These are phyloP conservation scores for Halocynthia roretzi DNA, from an alignment of 23 tunicate species.

Conservation along the genomic window DNA sequence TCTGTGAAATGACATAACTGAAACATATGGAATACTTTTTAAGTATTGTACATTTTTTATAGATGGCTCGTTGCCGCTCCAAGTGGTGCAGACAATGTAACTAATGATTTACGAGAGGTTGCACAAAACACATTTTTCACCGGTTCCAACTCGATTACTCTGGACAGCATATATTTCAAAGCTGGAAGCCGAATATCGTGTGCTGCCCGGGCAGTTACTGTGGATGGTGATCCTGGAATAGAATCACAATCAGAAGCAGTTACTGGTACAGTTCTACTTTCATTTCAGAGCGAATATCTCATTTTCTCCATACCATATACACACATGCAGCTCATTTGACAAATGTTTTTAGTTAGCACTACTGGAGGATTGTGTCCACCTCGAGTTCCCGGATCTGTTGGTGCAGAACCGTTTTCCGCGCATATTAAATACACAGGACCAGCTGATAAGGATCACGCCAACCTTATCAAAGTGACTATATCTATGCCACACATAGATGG, in stretches of 20 bases:
- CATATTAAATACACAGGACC: conserved; percentile 87
- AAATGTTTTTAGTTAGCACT: conserved; percentile 44
- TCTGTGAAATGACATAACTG: too few relatives aligned
- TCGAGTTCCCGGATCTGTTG: conserved; percentile 74
- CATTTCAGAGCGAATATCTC: neutral
- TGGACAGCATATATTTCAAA: conserved; percentile 95
- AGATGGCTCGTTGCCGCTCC: conserved; percentile 98
- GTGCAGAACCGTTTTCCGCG: conserved; percentile 97
- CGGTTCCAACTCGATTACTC: conserved; percentile 70
- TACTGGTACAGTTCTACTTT: conserved; percentile 39
- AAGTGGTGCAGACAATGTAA: conserved; percentile 66
- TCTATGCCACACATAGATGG: conserved; percentile 95
- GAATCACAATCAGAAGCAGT: conserved; percentile 83
- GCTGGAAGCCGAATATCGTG: conserved; percentile 85
- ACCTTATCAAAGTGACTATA: conserved; percentile 70
- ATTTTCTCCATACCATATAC: neutral
- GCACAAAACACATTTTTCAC: conserved; percentile 91
- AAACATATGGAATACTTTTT: too few relatives aligned
- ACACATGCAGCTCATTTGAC: neutral
- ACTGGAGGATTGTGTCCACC: conserved; percentile 70
- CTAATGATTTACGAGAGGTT: conserved; percentile 71
- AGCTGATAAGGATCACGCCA: conserved; percentile 62
- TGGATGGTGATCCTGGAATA: conserved; percentile 89
- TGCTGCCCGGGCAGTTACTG: conserved; percentile 87
- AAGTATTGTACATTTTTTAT: neutral